Evolutionary conservation across 2,888 invertebrate genomes (phyloP).

Genomic region (Dasypolia templi): DNA sequence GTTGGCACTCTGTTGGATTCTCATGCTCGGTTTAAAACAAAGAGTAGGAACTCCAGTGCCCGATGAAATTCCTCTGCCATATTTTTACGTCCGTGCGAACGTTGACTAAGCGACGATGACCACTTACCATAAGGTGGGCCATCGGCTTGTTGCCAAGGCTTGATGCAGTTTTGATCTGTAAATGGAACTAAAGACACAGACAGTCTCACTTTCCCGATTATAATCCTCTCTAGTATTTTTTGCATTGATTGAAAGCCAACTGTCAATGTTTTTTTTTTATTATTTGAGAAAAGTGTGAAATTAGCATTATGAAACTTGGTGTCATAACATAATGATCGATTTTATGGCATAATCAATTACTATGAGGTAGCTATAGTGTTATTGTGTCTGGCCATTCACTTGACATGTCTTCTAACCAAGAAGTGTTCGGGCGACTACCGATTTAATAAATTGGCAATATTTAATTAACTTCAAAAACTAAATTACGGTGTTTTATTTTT

Average conservation of each 20-base stretch:
- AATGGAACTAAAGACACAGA: not conserved
- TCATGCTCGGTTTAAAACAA: too few relatives aligned
- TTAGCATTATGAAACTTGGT: slow-evolving; percentile 21
- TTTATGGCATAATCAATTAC: slow-evolving; percentile 43
- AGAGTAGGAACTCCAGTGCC: too few relatives aligned
- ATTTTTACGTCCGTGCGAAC: too few relatives aligned
- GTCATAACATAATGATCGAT: slow-evolving; percentile 36
- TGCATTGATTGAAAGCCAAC: not conserved
- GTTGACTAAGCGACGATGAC: not conserved
- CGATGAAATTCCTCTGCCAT: too few relatives aligned
- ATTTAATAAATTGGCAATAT: slow-evolving; percentile 9
- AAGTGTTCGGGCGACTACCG: slow-evolving; percentile 5
- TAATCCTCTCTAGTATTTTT: not conserved
- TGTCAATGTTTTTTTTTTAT: not conserved
- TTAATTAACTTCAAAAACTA: not conserved
- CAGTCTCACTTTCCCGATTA: not conserved
- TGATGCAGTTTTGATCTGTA: not conserved
- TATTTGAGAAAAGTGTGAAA: not conserved
- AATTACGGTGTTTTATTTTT: too few relatives aligned
- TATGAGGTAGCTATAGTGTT: slow-evolving; percentile 23
- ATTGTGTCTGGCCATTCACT: slow-evolving; percentile 13
- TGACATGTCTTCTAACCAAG: not conserved
- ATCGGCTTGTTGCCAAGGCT: not conserved
- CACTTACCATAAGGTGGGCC: not conserved
- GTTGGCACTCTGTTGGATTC: too few relatives aligned